Conservation (phyloP, 2,797 vertebrate genomes). For the Nyctibius grandis region DNA sequence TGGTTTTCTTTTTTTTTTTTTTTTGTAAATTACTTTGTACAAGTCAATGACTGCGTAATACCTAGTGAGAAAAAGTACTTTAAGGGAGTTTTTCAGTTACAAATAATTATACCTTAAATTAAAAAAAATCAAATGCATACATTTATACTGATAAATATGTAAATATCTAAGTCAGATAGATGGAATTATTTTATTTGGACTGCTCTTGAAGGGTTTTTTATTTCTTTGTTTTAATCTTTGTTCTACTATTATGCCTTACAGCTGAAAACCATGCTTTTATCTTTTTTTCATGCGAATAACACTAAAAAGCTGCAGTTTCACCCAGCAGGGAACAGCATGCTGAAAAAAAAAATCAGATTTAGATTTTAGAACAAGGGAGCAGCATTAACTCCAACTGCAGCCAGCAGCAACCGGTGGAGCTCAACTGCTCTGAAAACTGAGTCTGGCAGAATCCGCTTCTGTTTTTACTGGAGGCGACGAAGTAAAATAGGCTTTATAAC, state of each 20-base stretch:
- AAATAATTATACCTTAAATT: background rate
- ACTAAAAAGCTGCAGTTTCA: background rate
- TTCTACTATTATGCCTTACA: background rate
- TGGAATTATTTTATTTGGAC: background rate
- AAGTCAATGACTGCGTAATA: background rate
- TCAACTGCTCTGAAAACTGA: background rate
- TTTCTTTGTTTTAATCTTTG: background rate
- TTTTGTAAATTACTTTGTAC: background rate
- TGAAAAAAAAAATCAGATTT: accelerated
- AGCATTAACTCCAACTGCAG: background rate
- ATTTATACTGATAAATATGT: background rate
- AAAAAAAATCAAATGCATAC: background rate
- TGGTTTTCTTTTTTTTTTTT: background rate
- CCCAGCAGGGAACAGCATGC: background rate
- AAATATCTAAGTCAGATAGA: background rate
- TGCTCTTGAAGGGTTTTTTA: background rate
- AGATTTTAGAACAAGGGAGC: background rate
- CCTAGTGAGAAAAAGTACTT: background rate
- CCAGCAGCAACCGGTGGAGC: background rate
- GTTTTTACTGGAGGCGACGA: background rate
- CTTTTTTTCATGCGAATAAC: background rate
- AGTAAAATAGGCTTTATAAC: background rate
- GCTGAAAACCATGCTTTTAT: background rate
- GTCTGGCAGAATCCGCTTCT: background rate
- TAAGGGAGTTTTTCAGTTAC: background rate